phyloP scores from a whole-genome alignment of 2,113 vertebrate species.

The Silurus glanis region DNA sequence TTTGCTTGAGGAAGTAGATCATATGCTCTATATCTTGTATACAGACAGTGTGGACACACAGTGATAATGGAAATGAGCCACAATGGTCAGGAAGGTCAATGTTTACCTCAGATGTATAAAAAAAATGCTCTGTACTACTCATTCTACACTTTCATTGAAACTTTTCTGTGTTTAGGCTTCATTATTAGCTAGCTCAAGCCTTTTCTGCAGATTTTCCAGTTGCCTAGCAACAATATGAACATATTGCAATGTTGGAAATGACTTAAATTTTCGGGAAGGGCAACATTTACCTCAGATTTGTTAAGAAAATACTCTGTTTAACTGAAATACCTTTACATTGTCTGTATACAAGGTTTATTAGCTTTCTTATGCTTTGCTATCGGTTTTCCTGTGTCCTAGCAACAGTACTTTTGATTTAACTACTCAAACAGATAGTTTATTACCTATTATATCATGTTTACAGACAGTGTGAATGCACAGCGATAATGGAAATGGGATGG shows the following conservation, averaged over 20 bases:
- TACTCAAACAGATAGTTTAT: background rate
- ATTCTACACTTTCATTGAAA: background rate
- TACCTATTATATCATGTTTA: background rate
- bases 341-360: background rate
- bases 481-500: background rate
- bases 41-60: too few relatives aligned
- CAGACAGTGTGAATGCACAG: background rate
- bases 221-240: background rate
- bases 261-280: background rate
- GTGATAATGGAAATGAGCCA: too few relatives aligned
- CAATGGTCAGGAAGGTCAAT: too few relatives aligned
- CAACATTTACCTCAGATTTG: background rate
- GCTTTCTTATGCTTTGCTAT: background rate
- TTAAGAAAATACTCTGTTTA: background rate
- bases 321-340: background rate
- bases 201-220: background rate
- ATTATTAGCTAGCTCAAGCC: background rate
- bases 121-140: too few relatives aligned
- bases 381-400: conserved; percentile 8
- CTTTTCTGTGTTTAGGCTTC: background rate
- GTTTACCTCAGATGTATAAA: too few relatives aligned
- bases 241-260: background rate
- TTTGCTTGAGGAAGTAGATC: too few relatives aligned
- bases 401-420: background rate
- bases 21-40: too few relatives aligned